A percentile compares a stretch with the other conserved stretches of the same genome.
Evolutionary conservation across 2,113 vertebrate genomes (phyloP).

Genomic region (Paraplagusia blochii): DNA sequence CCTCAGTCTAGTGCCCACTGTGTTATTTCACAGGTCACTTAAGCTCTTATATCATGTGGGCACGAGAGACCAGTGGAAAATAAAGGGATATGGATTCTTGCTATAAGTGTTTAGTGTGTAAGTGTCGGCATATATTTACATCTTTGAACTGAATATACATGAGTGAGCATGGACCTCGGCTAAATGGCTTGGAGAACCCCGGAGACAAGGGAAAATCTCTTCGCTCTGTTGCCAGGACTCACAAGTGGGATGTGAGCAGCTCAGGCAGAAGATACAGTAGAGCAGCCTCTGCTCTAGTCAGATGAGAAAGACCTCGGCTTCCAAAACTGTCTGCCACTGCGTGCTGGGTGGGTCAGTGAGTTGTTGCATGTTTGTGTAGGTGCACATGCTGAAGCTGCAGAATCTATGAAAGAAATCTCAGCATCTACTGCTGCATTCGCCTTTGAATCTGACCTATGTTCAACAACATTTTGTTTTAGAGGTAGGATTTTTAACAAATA

Average conservation of each 20-base stretch:
- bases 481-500: background rate
- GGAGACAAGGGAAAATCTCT: slow-evolving; percentile 57
- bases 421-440: too few relatives aligned
- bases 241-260: slow-evolving; percentile 61
- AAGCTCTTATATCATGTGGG: slow-evolving; percentile 55
- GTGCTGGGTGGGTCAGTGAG: slow-evolving; percentile 10
- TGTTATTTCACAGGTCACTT: slow-evolving; percentile 58
- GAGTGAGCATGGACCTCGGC: slow-evolving; percentile 5
- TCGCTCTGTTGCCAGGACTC: slow-evolving; percentile 66
- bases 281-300: slow-evolving; percentile 31
- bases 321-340: slow-evolving; percentile 38
- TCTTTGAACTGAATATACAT: slow-evolving; percentile 21
- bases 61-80: slow-evolving; percentile 63
- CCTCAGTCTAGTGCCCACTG: slow-evolving; percentile 57
- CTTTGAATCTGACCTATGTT: too few relatives aligned
- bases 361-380: background rate
- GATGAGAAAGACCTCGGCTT: slow-evolving; percentile 38
- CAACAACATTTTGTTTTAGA: background rate
- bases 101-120: slow-evolving; percentile 45
- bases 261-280: slow-evolving; percentile 58
- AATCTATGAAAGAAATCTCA: too few relatives aligned
- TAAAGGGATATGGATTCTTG: slow-evolving; percentile 58
- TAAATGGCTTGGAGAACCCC: slow-evolving; percentile 42
- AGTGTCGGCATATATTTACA: slow-evolving; percentile 21
- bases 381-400: background rate